Evolutionary conservation across 2,797 vertebrate species (phyloP).

Genomic region (Sphenopsis melanotis): DNA sequence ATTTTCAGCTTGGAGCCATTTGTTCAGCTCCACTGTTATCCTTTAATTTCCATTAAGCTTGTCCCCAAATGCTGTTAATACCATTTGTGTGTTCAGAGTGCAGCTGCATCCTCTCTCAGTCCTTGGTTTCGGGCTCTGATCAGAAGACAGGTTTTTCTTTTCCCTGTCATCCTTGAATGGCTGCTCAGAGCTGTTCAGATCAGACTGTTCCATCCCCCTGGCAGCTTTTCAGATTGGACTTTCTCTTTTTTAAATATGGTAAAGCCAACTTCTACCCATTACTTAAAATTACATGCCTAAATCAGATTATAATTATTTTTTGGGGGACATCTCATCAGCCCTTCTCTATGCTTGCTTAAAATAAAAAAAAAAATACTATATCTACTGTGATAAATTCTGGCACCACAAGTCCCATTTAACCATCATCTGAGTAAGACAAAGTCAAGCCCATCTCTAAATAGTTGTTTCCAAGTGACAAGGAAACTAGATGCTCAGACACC

Average conservation of each 20-base stretch:
- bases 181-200: background rate
- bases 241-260: background rate
- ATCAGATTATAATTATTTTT: background rate
- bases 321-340: background rate
- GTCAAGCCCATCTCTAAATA: background rate
- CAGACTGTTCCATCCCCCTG: background rate
- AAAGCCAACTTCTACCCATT: background rate
- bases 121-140: background rate
- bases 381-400: background rate
- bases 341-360: background rate
- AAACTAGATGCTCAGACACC: background rate
- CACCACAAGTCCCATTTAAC: background rate
- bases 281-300: background rate
- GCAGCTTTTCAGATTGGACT: background rate
- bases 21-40: background rate
- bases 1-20: background rate
- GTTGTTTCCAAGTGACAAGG: background rate
- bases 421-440: background rate
- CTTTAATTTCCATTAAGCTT: conserved; percentile 17
- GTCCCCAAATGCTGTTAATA: background rate
- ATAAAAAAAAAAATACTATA: background rate
- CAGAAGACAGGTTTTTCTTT: background rate
- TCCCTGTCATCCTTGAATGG: background rate
- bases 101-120: background rate
- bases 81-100: background rate